Base-by-base conservation (phyloP, 37 sponge, comb jelly and placozoan genomes). In the Hexactinellida sp. region DNA sequence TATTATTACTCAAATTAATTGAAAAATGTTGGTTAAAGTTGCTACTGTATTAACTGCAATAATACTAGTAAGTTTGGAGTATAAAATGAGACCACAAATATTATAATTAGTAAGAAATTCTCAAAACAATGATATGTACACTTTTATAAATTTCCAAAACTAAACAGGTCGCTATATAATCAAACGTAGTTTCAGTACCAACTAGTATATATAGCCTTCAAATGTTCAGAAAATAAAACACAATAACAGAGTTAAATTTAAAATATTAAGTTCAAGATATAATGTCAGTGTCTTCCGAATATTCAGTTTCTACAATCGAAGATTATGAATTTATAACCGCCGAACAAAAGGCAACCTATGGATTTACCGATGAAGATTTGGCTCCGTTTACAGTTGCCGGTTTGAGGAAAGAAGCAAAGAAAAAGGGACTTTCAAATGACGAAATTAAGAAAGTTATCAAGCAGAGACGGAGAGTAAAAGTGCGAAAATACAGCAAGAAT, bases 251-350 rank as follows among this genome's bases (percentile, higher is more conserved):
- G 5, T 16, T 41, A 41, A 25, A 63, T 63, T 63, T 23, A n/a
- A 63, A 63, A 63, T 63, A 63, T 25, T 63, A 23, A n/a, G n/a
- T n/a, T n/a, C n/a, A n/a, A n/a, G n/a, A n/a, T n/a, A 28, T 32
- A 63, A 63, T 63, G 76, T 63, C 76, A 63, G 76, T 63, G 19
- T 63, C 76, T 23, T 63, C 76, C 3, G 76, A 63, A 63, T 63
- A 63, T 63, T 63, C 76, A 1, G 13, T 23, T 25, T 25, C 76
- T 32, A 25, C 76, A 63, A 63, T 10, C 13, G 76, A 63, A 32
- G 76, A 63, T 25, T 32, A 21, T 3, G 76, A 63, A 7, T 63
- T 7, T 25, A 5, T 16, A 13, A 63, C 30, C 5, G 21, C 76
- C 21, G 76, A 63, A 63, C 21, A 63, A 1, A 63, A 63, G 30